Conservation (phyloP, 1,140 invertebrate genomes). For the Leptonema lineaticorne region DNA sequence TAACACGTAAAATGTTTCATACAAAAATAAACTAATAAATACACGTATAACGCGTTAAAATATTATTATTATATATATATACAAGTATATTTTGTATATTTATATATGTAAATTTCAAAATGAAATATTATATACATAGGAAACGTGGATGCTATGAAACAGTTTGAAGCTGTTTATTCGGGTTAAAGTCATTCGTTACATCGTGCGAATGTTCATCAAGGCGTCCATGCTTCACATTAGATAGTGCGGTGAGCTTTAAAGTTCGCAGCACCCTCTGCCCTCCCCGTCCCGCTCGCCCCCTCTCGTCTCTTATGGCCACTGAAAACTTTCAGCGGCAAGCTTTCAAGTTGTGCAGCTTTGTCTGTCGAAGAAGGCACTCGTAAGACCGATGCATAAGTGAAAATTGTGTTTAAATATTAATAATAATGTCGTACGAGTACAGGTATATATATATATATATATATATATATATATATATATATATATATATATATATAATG, state of each 20-base stretch:
- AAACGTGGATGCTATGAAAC: background rate
- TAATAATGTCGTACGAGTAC: no score
- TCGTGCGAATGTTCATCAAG: background rate
- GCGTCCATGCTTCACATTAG: background rate
- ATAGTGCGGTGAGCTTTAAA: background rate
- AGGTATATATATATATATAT: no score
- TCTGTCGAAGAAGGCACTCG: no score
- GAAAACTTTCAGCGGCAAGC: background rate
- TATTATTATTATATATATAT: background rate
- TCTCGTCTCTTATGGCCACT: no score
- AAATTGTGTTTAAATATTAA: no score
- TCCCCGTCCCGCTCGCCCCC: no score
- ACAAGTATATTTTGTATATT: background rate
- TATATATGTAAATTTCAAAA: background rate
- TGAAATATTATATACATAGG: background rate
- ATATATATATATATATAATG: background rate
- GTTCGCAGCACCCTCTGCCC: no score
- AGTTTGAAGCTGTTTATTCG: conserved; percentile 21
- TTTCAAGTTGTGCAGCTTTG: background rate
- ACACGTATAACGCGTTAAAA: no score
- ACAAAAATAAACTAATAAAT: no score
- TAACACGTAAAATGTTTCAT: no score
- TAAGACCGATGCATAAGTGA: no score
- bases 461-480: background rate
- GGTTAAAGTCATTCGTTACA: conserved; percentile 7